Base-by-base conservation (phyloP, 2,888 invertebrate genomes). In the Tetropium fuscum region DNA sequence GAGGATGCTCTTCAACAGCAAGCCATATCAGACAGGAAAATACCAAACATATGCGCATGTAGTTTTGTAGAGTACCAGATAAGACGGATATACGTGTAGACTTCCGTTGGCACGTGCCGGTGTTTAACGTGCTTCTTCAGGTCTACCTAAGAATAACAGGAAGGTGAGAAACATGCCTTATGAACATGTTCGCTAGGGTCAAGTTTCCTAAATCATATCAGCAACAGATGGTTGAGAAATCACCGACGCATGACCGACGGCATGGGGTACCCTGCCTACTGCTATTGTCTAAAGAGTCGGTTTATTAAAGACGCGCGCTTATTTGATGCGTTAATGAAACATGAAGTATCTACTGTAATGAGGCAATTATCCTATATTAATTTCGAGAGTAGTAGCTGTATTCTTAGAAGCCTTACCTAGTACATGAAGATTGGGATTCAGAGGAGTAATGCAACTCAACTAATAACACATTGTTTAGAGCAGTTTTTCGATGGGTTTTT, bases 141-240 rank as follows among this genome's bases (percentile, higher is more conserved):
- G 48, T 48, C 10, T 22, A 15, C 13, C 20, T 11, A 44, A 15
- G 25, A 25, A 48, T 19, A 16, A 48, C 48, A 20, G 36, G 48
- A 48, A 48, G 48, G 8, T 10, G 48, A 20, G 48, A 16, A 44
- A 22, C 10, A n/a, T 11, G 6, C 38, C 48, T 48, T 48, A 36
- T 8, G 48, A 16, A 22, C 36, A 22, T 13, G 22, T 48, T 36
- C 32, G 2, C 20, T 22, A 36, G 15, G 36, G 20, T 22, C 25
- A 20, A 3, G 16, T 48, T 40, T n/a, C 27, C 27, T 40, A 40
- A 51, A 51, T 40, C 27, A 38, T 55, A 60, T 60, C 45, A 45
- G 60, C 70, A 70, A 70, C 70, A 70, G 70, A 70, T 70, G 70
- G 66, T 66, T 58, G 53, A 20, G 38, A 64, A 66, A 68, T 64